A percentile compares a stretch with the other conserved stretches of the same genome.
Conservation (phyloP, 2,113 vertebrate genomes). For the Mohoua ochrocephala region DNA sequence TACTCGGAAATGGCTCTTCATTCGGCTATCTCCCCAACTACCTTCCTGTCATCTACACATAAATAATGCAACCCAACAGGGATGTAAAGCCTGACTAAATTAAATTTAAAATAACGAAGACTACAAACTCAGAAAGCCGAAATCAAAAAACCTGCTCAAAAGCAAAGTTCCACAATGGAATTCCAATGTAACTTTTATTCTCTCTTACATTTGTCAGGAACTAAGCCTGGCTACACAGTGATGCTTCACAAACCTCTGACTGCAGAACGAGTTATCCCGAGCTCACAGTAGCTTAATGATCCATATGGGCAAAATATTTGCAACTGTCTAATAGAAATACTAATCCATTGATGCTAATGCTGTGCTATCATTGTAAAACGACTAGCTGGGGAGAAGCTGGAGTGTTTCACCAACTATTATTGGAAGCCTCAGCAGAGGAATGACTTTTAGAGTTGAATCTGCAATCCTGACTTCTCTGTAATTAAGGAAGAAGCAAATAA, state of each 20-base stretch:
- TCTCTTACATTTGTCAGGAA: not conserved
- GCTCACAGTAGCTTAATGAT: not conserved
- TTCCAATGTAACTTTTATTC: not conserved
- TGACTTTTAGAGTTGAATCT: not conserved
- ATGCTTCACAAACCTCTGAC: not conserved
- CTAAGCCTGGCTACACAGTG: not conserved
- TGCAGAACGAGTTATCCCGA: not conserved
- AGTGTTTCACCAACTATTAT: not conserved
- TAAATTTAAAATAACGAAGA: not conserved
- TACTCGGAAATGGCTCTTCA: not conserved
- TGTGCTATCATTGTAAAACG: not conserved
- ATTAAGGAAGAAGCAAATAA: not conserved
- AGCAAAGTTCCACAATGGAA: not conserved
- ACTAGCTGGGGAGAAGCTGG: not conserved
- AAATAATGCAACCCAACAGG: not conserved
- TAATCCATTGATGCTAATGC: not conserved
- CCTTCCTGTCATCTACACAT: not conserved
- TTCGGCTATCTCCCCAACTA: not conserved
- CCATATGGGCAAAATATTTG: conserved; percentile 1
- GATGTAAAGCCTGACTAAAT: not conserved
- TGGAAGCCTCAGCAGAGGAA: not conserved
- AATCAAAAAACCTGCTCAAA: not conserved
- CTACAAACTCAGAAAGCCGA: not conserved
- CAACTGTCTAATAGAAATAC: not conserved
- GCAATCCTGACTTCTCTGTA: not conserved